Base-by-base conservation (phyloP, 2,888 invertebrate species). In the Ophioninae sp. region DNA sequence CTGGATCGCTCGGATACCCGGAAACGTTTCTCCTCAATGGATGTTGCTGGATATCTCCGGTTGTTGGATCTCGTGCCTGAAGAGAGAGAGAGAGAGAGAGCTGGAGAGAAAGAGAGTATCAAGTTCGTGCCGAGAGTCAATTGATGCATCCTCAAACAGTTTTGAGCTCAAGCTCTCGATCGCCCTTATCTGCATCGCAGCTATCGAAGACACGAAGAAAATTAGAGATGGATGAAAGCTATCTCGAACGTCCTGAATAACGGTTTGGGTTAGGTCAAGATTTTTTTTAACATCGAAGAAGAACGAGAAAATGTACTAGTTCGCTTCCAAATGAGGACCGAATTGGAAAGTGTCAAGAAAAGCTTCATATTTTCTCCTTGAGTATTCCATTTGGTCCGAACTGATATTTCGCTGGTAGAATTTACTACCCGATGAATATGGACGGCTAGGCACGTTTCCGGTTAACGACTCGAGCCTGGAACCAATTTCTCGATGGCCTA, bases 401-500 rank as follows among this genome's bases (percentile, higher is more conserved):
- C n/a, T 17, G 37, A 57, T 61, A 70, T 56, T 30, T 41, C 61
- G 64, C 44, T 30, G n/a, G 39, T 10, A 21, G 37, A 13, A 21
- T 56, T 30, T 73, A 59, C 74, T n/a, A n/a, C 81, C 65, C 67
- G 23, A 81, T 65, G 64, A 77, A 81, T 77, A 81, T 78, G 74
- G 83, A 77, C 65, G 73, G 62, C 68, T 74, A 59, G 74, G 76
- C 80, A 78, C 81, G 81, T 81, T 74, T 81, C 81, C 50, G 73
- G 59, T 64, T 78, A 83, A 81, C 77, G 83, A 78, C 68, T 65
- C 83, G 59, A 69, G 23, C 73, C 74, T 77, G 65, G 68, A 39
- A 83, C 77, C 81, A 78, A 81, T 81, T 81, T 78, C 74, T 74
- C 77, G 77, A 81, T 81, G 76, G 77, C 65, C 81, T 81, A 83